Evolutionary conservation across 2,113 vertebrate genomes (phyloP).

Genomic region (Rhinoptilus africanus): DNA sequence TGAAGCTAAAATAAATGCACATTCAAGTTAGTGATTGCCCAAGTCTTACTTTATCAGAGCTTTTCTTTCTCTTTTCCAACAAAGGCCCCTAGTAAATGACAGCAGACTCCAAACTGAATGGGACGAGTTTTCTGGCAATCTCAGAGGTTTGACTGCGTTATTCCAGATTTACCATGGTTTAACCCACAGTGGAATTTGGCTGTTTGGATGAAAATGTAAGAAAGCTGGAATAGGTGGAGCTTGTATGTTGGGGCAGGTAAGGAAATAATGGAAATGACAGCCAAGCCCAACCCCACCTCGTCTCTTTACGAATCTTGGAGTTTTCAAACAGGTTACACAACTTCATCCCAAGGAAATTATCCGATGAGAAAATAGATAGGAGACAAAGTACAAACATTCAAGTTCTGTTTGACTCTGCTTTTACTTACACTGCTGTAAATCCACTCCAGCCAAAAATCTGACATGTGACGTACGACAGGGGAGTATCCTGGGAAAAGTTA

Average conservation of each 20-base stretch:
- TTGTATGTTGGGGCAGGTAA: background rate
- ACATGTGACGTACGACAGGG: background rate
- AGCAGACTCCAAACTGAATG: background rate
- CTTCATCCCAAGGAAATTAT: background rate
- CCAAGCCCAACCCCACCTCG: background rate
- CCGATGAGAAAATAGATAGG: background rate
- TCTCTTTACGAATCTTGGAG: background rate
- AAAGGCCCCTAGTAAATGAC: background rate
- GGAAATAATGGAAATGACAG: background rate
- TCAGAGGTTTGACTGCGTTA: background rate
- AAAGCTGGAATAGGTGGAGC: background rate
- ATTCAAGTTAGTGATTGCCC: background rate
- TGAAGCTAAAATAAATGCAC: background rate
- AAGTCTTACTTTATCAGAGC: background rate
- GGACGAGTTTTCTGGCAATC: background rate
- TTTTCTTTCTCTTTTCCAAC: background rate
- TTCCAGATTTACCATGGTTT: background rate
- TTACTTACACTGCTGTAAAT: background rate
- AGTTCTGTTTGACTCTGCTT: background rate
- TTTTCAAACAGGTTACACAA: background rate
- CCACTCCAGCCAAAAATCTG: background rate
- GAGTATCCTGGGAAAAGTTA: background rate
- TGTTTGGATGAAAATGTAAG: background rate
- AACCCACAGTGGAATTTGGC: background rate
- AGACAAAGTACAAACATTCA: background rate